These are phyloP conservation scores for Drosophila koepferae DNA, from an alignment of 2,888 invertebrate genomes.

Conservation along the genomic window DNA sequence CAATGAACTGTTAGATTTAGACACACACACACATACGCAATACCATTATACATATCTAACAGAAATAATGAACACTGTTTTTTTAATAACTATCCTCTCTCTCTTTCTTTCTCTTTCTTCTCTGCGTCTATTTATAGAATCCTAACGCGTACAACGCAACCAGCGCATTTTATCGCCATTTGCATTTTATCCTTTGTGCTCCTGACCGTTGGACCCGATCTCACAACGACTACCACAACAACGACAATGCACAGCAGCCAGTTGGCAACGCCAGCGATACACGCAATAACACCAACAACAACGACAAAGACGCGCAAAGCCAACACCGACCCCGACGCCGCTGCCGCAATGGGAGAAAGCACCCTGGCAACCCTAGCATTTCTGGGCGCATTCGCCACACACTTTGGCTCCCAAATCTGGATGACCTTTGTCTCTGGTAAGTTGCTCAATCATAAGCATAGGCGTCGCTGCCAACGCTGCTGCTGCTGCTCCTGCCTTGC, in stretches of 20 bases:
- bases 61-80: neutral
- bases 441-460: constrained; percentile 15
- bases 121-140: constrained; percentile 86
- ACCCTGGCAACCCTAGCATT: constrained; percentile 88
- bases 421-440: constrained; percentile 96
- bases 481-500: constrained; percentile 8
- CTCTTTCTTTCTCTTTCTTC: no score
- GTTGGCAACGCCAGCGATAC: constrained; percentile 42
- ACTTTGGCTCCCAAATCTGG: constrained; percentile 96
- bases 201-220: constrained; percentile 86
- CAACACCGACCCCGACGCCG: constrained; percentile 8
- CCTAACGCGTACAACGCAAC: constrained; percentile 90
- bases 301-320: constrained; percentile 23
- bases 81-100: constrained; percentile 2
- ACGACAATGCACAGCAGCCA: constrained; percentile 38
- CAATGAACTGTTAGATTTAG: neutral
- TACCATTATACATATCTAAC: neutral
- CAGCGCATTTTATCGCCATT: constrained; percentile 90
- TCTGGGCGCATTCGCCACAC: constrained; percentile 91
- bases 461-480: constrained; percentile 4
- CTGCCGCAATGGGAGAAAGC: constrained; percentile 27
- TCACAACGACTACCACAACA: constrained; percentile 61
- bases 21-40: constrained; percentile 1
- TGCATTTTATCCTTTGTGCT: constrained; percentile 87
- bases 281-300: constrained; percentile 30